phyloP scores from a whole-genome alignment of 2,797 vertebrate genomes.

The Paguma larvata region DNA sequence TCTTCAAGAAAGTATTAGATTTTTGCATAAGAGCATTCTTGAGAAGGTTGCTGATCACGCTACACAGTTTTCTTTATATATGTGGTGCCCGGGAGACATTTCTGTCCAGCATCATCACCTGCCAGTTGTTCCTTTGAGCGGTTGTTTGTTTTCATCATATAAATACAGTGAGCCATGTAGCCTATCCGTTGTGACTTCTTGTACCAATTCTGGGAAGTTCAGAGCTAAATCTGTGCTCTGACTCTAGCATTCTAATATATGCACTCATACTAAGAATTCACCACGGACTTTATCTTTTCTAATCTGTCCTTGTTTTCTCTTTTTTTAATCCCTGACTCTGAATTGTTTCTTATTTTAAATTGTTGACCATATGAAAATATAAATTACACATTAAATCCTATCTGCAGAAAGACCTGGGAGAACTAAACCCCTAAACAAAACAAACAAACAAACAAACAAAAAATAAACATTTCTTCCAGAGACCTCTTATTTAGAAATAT shows the following conservation, averaged over 20 bases:
- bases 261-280: not conserved
- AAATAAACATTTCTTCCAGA: slow-evolving; percentile 15
- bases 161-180: not conserved
- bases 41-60: not conserved
- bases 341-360: slow-evolving; percentile 10
- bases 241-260: not conserved
- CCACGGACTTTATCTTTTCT: not conserved
- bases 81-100: not conserved
- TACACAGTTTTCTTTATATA: not conserved
- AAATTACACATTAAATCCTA: not conserved
- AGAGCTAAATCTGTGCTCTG: not conserved
- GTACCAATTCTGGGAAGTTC: not conserved
- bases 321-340: not conserved
- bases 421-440: not conserved
- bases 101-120: not conserved
- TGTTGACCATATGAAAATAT: not conserved
- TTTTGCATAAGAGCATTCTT: not conserved
- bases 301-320: not conserved
- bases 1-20: not conserved
- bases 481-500: not conserved
- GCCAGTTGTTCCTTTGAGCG: not conserved
- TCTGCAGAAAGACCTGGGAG: not conserved
- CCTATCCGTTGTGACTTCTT: not conserved
- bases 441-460: too few species aligned
- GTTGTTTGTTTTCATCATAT: not conserved